Evolutionary conservation across 37 sponge, comb jelly and placozoan genomes (phyloP).

Genomic region (Haliclona indistincta): DNA sequence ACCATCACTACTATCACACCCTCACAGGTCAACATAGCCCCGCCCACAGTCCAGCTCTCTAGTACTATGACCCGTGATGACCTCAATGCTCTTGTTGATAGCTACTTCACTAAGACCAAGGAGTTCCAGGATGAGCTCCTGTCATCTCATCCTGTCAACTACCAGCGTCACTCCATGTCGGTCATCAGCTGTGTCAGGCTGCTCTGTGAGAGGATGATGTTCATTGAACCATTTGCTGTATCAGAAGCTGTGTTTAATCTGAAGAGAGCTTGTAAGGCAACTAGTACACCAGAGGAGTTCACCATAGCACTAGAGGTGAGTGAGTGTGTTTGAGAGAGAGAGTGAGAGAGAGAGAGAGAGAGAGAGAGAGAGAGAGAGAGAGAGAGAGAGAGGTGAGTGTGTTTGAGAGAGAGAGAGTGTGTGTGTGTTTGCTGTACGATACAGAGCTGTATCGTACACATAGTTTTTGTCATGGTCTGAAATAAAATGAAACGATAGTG

Average conservation of each 20-base stretch:
- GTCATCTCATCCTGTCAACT: conserved; percentile 17
- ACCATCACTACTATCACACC: not conserved
- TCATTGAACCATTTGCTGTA: conserved; percentile 51
- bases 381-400: conserved; percentile 5
- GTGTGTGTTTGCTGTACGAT: not conserved
- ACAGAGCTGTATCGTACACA: not conserved
- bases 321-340: not conserved
- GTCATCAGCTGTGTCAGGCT: conserved; percentile 45
- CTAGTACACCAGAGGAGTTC: conserved; percentile 3
- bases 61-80: conserved; percentile 4
- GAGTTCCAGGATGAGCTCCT: conserved; percentile 26
- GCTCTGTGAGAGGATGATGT: conserved; percentile 51
- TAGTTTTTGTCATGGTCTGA: not conserved
- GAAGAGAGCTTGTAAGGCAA: conserved; percentile 30
- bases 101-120: conserved; percentile 26
- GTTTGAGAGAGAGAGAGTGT: conserved; percentile 22
- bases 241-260: conserved; percentile 53
- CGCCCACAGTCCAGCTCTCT: no score
- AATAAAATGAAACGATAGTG: no score
- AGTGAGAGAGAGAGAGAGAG: conserved; percentile 9
- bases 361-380: conserved; percentile 16
- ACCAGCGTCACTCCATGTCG: conserved; percentile 24
- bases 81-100: conserved; percentile 31
- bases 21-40: not conserved
- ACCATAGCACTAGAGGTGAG: conserved; percentile 4